phyloP scores from a whole-genome alignment of 64 coral and sea anemone species.

The Hydrozoanthus tunicans region DNA sequence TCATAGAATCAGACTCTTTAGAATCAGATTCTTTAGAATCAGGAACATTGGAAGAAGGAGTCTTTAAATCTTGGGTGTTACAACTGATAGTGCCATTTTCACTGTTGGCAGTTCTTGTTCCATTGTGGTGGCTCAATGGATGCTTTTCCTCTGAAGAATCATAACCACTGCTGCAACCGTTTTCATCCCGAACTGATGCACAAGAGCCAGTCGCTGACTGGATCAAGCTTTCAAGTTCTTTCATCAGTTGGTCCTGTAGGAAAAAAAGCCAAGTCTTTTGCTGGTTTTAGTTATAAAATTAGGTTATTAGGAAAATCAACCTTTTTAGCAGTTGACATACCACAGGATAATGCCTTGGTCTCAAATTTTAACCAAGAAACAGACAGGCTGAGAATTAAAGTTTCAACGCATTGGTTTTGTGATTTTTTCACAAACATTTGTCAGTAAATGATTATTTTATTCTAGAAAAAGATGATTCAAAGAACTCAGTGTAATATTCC shows the following conservation, averaged over 20 bases:
- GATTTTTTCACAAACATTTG: too few species aligned
- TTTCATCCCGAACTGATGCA: background rate
- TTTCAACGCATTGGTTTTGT: too few species aligned
- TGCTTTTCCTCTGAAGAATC: background rate
- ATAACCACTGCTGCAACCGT: conserved; percentile 33
- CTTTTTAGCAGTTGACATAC: background rate
- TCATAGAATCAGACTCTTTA: too few species aligned
- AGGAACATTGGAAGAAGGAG: too few species aligned
- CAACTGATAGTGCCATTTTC: background rate
- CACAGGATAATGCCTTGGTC: background rate
- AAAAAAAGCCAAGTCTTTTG: background rate
- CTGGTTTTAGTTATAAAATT: background rate
- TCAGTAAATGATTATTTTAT: too few species aligned
- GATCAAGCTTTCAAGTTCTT: background rate
- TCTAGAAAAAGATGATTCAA: too few species aligned
- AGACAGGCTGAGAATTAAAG: too few species aligned
- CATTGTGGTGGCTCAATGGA: background rate
- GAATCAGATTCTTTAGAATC: too few species aligned
- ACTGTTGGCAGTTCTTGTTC: background rate
- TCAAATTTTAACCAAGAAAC: too few species aligned
- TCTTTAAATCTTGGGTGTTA: too few species aligned
- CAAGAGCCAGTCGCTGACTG: background rate
- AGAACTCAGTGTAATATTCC: too few species aligned
- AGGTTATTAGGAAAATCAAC: background rate
- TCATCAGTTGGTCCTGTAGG: background rate